Evolutionary conservation across 2,797 vertebrate genomes (phyloP).

Genomic region (Selene dorsalis): DNA sequence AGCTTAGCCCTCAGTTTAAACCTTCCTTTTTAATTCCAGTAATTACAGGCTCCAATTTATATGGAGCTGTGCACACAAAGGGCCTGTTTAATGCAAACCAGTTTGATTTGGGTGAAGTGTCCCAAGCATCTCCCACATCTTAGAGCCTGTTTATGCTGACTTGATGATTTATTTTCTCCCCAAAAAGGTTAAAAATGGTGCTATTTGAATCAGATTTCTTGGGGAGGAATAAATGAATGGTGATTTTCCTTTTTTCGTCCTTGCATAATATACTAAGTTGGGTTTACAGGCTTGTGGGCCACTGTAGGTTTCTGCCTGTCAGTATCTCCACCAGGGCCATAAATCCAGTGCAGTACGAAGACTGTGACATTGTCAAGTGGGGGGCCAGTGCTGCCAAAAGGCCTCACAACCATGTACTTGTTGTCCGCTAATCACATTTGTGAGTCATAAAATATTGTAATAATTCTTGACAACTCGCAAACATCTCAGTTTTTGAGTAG

Average conservation of each 20-base stretch:
- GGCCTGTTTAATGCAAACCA: slow-evolving; percentile 90
- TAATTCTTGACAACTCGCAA: slow-evolving; percentile 74
- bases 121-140: slow-evolving; percentile 88
- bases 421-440: slow-evolving; percentile 77
- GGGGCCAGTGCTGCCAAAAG: slow-evolving; percentile 60
- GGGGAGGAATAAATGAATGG: slow-evolving; percentile 77
- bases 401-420: slow-evolving; percentile 73
- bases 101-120: slow-evolving; percentile 89
- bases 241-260: slow-evolving; percentile 73
- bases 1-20: slow-evolving; percentile 90
- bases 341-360: slow-evolving; percentile 74
- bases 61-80: slow-evolving; percentile 88
- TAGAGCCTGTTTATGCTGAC: slow-evolving; percentile 87
- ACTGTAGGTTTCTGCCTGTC: slow-evolving; percentile 72
- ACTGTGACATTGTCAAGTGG: slow-evolving; percentile 73
- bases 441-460: slow-evolving; percentile 72
- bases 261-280: slow-evolving; percentile 69
- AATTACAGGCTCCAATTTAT: slow-evolving; percentile 92
- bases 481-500: slow-evolving; percentile 69
- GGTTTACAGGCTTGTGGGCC: slow-evolving; percentile 69
- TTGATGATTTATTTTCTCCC: slow-evolving; percentile 86
- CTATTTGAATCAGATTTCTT: slow-evolving; percentile 82
- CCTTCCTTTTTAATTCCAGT: slow-evolving; percentile 92
- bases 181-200: slow-evolving; percentile 80
- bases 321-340: slow-evolving; percentile 74